Percentiles rank a stretch among this genome's conserved stretches.
Conservation (phyloP, 2,888 invertebrate species). For the Lochmaea crataegi region DNA sequence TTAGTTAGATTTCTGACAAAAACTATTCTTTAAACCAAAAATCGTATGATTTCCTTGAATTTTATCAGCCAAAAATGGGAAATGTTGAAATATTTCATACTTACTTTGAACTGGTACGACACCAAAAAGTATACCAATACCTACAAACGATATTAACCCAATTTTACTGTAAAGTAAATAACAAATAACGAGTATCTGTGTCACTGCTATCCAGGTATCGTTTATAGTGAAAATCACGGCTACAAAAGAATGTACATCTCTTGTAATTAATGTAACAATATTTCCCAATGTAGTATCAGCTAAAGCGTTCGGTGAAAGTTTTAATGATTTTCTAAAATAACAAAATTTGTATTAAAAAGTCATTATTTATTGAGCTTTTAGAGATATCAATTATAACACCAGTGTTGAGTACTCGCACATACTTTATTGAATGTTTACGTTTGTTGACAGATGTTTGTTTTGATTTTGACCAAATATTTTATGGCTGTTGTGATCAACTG, state of each 20-base stretch:
- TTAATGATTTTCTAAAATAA: conserved; percentile 69
- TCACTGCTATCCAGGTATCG: conserved; percentile 91
- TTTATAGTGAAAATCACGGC: conserved; percentile 87
- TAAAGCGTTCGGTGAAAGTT: conserved; percentile 67
- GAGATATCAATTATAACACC: too few relatives aligned
- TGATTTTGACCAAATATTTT: too few relatives aligned
- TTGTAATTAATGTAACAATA: conserved; percentile 88
- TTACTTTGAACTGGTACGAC: conserved; percentile 65
- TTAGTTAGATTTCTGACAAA: too few relatives aligned
- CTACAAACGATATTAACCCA: conserved; percentile 67
- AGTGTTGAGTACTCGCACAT: too few relatives aligned
- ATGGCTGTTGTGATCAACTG: too few relatives aligned
- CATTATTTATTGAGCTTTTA: too few relatives aligned
- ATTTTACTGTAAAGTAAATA: conserved; percentile 77
- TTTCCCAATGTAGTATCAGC: conserved; percentile 78
- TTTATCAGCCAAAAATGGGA: conserved; percentile 25
- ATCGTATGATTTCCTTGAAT: neutral
- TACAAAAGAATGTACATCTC: conserved; percentile 93
- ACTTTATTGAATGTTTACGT: too few relatives aligned
- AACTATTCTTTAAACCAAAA: too few relatives aligned
- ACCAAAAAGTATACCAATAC: conserved; percentile 67
- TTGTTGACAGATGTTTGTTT: too few relatives aligned
- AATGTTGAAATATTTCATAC: conserved; percentile 52
- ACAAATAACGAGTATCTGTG: conserved; percentile 83
- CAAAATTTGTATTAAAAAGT: neutral